Evolutionary conservation across 2,797 vertebrate species (phyloP).

Genomic region (Micromesistius poutassou): DNA sequence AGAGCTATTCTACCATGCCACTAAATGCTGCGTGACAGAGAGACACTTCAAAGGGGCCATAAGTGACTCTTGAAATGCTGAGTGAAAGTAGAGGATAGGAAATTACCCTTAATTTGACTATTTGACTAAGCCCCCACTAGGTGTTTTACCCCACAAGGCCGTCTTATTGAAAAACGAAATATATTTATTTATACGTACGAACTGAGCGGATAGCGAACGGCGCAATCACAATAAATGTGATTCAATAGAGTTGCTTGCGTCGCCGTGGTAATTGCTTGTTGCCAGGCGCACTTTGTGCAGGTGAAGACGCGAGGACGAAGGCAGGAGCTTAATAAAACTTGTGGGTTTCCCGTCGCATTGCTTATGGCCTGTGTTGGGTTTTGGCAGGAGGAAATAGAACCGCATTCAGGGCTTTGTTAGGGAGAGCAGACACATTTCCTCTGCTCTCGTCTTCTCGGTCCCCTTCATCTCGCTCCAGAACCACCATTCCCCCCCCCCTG

Average conservation of each 20-base stretch:
- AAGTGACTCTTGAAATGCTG: conserved; percentile 69
- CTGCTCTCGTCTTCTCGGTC: neutral
- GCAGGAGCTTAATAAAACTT: neutral
- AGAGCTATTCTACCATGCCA: conserved; percentile 68
- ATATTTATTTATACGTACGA: neutral
- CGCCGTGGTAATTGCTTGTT: neutral
- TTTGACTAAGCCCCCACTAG: conserved; percentile 52
- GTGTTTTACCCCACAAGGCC: conserved; percentile 56
- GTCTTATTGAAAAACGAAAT: conserved; percentile 14
- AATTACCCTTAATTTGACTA: conserved; percentile 68
- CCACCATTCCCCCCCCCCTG: neutral
- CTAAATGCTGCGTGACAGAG: conserved; percentile 75
- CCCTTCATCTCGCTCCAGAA: conserved; percentile 14
- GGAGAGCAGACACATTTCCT: conserved; percentile 4
- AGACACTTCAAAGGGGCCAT: conserved; percentile 75
- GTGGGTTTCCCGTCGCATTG: neutral
- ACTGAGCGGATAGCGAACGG: neutral
- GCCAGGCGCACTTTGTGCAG: neutral
- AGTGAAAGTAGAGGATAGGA: conserved; percentile 68
- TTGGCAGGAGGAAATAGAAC: conserved; percentile 32
- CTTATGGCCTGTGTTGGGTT: conserved; percentile 21
- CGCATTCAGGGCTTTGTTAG: conserved; percentile 8
- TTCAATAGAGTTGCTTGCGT: neutral
- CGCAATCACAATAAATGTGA: neutral
- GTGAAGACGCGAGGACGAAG: neutral